phyloP scores from a whole-genome alignment of 2,113 vertebrate genomes.

The Clarias batrachus region DNA sequence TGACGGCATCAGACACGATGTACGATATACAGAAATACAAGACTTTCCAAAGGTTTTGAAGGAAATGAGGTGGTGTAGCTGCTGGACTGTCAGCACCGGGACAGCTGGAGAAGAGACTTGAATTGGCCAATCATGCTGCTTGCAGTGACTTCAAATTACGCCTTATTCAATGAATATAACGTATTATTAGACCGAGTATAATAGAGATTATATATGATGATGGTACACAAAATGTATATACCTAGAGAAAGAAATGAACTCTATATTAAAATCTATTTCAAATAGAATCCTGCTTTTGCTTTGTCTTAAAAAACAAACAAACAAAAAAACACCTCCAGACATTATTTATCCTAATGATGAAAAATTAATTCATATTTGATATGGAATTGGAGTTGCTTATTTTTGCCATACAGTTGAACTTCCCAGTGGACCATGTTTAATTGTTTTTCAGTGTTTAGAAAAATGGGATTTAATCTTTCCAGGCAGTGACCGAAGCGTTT shows the following conservation, averaged over 20 bases:
- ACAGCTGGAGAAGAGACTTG: slow-evolving; percentile 21
- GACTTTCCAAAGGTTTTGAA: background rate
- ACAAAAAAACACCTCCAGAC: no score
- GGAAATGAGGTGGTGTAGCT: background rate
- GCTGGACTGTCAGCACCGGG: slow-evolving; percentile 18
- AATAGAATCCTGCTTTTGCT: slow-evolving; percentile 10
- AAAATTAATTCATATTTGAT: no score
- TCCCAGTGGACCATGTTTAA: background rate
- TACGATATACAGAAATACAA: background rate
- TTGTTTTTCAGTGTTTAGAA: background rate
- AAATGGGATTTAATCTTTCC: background rate
- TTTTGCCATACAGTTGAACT: no score
- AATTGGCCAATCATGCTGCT: slow-evolving; percentile 25
- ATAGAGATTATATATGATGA: slow-evolving; percentile 49
- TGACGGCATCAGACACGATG: background rate
- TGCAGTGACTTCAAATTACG: slow-evolving; percentile 17
- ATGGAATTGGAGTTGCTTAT: no score
- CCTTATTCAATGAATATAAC: slow-evolving; percentile 33
- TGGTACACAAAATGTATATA: slow-evolving; percentile 51
- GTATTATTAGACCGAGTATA: slow-evolving; percentile 46
- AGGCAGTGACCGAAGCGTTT: background rate
- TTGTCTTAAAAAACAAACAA: background rate
- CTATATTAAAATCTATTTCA: slow-evolving; percentile 53
- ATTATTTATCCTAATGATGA: no score
- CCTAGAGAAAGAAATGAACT: slow-evolving; percentile 52